Percentiles rank a stretch among this genome's conserved stretches.
These are phyloP conservation scores for Panthera leo DNA, from an alignment of 2,113 vertebrate species.

Conservation along the genomic window DNA sequence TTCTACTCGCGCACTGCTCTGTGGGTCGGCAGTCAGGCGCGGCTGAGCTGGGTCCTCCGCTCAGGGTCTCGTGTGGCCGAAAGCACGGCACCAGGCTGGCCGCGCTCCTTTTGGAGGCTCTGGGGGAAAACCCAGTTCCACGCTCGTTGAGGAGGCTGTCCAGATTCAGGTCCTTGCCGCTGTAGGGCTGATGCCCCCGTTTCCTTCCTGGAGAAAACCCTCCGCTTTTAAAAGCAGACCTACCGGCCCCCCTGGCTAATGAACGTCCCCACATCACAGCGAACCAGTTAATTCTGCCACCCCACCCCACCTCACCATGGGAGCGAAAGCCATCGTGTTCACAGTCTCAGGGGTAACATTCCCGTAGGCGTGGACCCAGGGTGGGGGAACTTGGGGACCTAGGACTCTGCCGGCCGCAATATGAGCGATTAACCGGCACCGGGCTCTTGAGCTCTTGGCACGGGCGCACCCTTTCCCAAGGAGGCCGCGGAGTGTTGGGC, in stretches of 20 bases:
- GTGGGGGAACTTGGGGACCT: neutral
- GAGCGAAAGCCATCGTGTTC: neutral
- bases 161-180: neutral
- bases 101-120: fast-evolving
- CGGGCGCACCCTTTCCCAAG: neutral
- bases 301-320: fast-evolving
- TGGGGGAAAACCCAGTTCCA: neutral
- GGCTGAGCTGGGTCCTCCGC: neutral
- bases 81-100: neutral
- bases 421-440: neutral
- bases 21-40: neutral
- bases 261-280: too few relatives aligned
- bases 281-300: fast-evolving
- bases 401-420: neutral
- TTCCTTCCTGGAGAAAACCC: neutral
- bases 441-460: fast-evolving
- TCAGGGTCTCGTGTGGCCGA: neutral
- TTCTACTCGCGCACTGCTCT: neutral
- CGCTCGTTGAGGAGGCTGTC: neutral
- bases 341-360: neutral
- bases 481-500: fast-evolving
- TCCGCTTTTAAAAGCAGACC: neutral
- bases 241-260: too few relatives aligned
- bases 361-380: fast-evolving
- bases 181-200: fast-evolving